Percentiles rank a stretch among this genome's conserved stretches.
phyloP scores from a whole-genome alignment of 2,888 invertebrate genomes.

The Chloroclysta siterata region DNA sequence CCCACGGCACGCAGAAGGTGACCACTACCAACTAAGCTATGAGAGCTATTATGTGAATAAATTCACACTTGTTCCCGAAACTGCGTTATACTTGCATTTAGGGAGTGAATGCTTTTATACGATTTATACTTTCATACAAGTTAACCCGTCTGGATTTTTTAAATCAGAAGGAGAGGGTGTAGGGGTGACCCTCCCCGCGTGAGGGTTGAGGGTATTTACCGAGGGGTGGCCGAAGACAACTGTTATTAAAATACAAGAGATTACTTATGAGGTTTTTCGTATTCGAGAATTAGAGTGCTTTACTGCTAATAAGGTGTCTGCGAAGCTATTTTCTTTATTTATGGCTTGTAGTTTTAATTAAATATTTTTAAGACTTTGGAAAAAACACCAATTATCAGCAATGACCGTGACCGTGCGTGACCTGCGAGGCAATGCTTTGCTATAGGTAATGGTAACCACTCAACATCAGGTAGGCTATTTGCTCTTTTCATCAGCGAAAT shows the following conservation, averaged over 20 bases:
- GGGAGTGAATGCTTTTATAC: conserved; percentile 51
- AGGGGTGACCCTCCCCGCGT: conserved; percentile 46
- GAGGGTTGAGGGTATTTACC: conserved; percentile 54
- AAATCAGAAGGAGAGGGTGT: conserved; percentile 72
- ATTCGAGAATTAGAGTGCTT: conserved; percentile 53
- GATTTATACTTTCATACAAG: conserved; percentile 48
- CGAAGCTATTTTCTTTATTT: neutral
- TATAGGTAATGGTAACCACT: too few relatives aligned
- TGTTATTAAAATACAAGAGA: conserved; percentile 78
- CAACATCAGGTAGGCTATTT: too few relatives aligned
- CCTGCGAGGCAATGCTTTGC: too few relatives aligned
- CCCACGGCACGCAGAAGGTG: too few relatives aligned
- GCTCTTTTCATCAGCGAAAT: too few relatives aligned
- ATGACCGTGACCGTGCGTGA: too few relatives aligned
- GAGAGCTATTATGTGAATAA: too few relatives aligned
- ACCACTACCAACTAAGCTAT: too few relatives aligned
- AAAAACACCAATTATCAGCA: too few relatives aligned
- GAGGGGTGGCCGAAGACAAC: conserved; percentile 72
- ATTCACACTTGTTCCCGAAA: neutral
- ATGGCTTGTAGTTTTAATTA: neutral
- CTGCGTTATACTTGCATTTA: conserved; percentile 41
- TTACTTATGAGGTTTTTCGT: conserved; percentile 67
- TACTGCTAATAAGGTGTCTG: conserved; percentile 32
- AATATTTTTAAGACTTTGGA: too few relatives aligned
- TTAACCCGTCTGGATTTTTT: conserved; percentile 80